A percentile compares a stretch with the other conserved stretches of the same genome.
Conservation (phyloP, 2,113 vertebrate genomes). For the Zingel zingel region DNA sequence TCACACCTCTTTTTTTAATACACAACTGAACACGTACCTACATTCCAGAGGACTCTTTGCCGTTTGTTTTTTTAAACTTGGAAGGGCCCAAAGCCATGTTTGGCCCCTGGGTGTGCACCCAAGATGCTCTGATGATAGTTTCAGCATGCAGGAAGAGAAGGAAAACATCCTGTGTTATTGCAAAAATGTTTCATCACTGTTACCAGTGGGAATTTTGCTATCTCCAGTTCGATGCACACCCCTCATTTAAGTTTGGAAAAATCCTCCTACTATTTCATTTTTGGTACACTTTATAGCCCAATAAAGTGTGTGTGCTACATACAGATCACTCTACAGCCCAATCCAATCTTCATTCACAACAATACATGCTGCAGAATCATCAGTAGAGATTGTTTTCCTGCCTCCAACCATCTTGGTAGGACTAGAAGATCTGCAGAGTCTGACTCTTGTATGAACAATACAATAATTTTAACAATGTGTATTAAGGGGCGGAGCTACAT, state of each 20-base stretch:
- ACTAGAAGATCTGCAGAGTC: neutral
- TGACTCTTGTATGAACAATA: neutral
- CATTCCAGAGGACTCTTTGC: neutral
- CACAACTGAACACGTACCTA: neutral
- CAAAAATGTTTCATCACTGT: constrained; percentile 57
- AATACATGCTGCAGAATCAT: neutral
- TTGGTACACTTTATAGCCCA: neutral
- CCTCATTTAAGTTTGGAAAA: neutral
- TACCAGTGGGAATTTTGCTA: neutral
- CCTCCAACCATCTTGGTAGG: neutral
- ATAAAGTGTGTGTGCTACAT: neutral
- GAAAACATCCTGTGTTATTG: constrained; percentile 26
- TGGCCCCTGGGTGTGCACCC: neutral
- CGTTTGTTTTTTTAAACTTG: neutral
- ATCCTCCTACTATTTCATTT: neutral
- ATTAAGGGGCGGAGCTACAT: too few species aligned
- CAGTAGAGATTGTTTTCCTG: neutral
- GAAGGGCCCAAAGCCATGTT: neutral
- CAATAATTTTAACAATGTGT: neutral
- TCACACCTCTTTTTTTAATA: neutral
- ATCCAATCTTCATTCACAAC: neutral
- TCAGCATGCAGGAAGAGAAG: constrained; percentile 1
- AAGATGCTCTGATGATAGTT: neutral
- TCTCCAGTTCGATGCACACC: neutral
- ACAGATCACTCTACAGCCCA: neutral